Evolutionary conservation across 1,140 invertebrate species (phyloP), one percentile per base, ranked within the genome.

Genomic region (Callitettix versicolor): DNA sequence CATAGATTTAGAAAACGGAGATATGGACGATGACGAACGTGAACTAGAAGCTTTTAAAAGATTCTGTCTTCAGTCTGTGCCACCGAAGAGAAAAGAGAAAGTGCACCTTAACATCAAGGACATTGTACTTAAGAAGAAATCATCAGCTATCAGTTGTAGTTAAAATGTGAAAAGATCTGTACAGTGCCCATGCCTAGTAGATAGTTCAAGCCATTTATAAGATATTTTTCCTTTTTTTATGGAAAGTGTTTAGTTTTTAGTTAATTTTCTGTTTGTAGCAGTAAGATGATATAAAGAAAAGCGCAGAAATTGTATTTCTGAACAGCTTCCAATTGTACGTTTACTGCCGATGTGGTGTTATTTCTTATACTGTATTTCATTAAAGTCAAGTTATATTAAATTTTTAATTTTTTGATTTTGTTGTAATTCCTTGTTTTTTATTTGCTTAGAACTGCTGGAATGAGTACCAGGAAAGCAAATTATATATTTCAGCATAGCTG

Each of bases 21-120:
- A 86, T 60, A 75, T 86, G 69, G 85, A 86, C 69, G 82, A 85
- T 58, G 79, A 78, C 40, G 85, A 87, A 61, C 71, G 80, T 38
- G 84, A 88, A 67, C 67, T 87, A 58, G 85, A 88, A 68, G 84
- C 82, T 38, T 88, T 88, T 68, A 88, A 88, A 68, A 75, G 84
- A 60, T 88, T 88, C 69, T 86, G 84, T 61, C 76, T 81, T 41
- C 81, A 86, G 60, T 83, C 81, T 5, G 77, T 84, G 57, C 82
- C 83, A 38, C 77, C 77, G 0, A 74, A 79, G 57, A 71, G 75
- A 36, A 83, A 83, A 67, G 80, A 84, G 61, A 79, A 78, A 61
- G 82, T 86, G 47, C 80, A 83, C 65, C 73, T 85, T 43, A 84
- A 85, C 68, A 71, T 85, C 60, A 84, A 84, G 72, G 81, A 85